phyloP scores from a whole-genome alignment of 2,113 vertebrate genomes.

The Mesembrinibis cayennensis region DNA sequence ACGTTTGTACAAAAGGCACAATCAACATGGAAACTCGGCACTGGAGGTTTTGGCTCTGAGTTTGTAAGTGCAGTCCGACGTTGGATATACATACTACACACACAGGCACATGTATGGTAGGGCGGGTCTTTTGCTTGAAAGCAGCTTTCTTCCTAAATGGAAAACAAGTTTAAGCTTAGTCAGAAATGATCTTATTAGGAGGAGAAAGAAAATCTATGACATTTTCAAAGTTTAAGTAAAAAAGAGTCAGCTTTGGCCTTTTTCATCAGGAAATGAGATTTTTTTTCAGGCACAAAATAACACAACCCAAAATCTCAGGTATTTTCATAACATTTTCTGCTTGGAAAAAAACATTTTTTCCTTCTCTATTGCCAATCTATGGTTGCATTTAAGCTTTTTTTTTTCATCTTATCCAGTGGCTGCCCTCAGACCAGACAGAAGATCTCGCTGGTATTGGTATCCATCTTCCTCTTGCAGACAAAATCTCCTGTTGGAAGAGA shows the following conservation, averaged over 20 bases:
- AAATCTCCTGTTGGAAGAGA: not conserved
- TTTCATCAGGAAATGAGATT: not conserved
- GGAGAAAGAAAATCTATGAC: not conserved
- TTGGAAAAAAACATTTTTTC: not conserved
- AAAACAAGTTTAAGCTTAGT: not conserved
- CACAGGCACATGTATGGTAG: not conserved
- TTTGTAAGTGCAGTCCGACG: not conserved
- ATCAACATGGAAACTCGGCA: not conserved
- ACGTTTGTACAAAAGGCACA: not conserved
- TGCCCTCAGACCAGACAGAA: not conserved
- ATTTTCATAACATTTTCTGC: slow-evolving; percentile 7
- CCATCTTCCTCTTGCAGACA: not conserved
- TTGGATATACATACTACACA: not conserved
- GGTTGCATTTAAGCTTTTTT: not conserved
- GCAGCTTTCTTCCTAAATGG: not conserved
- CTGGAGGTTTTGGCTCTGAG: not conserved
- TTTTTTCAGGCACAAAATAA: not conserved
- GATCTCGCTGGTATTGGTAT: not conserved
- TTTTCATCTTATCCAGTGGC: not conserved
- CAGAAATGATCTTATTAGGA: not conserved
- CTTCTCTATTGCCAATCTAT: not conserved
- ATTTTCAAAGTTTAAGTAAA: not conserved
- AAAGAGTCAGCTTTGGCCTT: not conserved
- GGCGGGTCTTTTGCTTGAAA: not conserved
- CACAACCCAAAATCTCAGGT: not conserved